These are phyloP conservation scores for Rynchops niger DNA, from an alignment of 2,113 vertebrate species.

Conservation along the genomic window DNA sequence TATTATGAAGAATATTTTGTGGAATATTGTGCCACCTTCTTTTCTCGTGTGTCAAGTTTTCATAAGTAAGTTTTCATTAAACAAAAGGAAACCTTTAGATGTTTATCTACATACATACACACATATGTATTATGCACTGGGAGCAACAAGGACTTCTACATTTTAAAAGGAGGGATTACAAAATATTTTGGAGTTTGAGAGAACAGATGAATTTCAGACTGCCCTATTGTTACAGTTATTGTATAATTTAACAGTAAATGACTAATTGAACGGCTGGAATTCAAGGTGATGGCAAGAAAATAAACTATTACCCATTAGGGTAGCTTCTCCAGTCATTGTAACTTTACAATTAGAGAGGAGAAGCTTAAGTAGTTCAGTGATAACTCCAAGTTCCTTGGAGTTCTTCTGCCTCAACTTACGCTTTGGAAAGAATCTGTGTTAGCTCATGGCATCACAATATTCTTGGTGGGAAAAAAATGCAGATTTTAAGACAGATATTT, in stretches of 20 bases:
- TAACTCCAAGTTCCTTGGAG: neutral
- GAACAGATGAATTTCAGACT: neutral
- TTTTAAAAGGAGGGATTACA: neutral
- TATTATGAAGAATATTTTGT: neutral
- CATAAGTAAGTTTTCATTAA: neutral
- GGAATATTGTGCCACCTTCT: neutral
- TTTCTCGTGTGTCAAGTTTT: neutral
- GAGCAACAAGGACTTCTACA: accelerated
- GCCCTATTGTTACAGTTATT: neutral
- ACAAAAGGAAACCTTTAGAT: neutral
- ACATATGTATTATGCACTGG: too few relatives aligned
- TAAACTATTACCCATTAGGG: neutral
- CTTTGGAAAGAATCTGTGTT: neutral
- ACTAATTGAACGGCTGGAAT: neutral
- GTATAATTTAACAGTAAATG: neutral
- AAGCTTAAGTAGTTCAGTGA: neutral
- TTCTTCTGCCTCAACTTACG: neutral
- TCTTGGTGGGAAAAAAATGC: neutral
- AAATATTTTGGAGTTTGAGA: neutral
- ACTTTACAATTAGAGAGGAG: neutral
- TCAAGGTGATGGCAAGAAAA: neutral
- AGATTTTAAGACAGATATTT: neutral
- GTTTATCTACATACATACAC: neutral
- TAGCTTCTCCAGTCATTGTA: neutral
- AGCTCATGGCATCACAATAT: neutral